Conservation (phyloP, 35 echinoderm and acorn worm species). For the Apostichopus japonicus region DNA sequence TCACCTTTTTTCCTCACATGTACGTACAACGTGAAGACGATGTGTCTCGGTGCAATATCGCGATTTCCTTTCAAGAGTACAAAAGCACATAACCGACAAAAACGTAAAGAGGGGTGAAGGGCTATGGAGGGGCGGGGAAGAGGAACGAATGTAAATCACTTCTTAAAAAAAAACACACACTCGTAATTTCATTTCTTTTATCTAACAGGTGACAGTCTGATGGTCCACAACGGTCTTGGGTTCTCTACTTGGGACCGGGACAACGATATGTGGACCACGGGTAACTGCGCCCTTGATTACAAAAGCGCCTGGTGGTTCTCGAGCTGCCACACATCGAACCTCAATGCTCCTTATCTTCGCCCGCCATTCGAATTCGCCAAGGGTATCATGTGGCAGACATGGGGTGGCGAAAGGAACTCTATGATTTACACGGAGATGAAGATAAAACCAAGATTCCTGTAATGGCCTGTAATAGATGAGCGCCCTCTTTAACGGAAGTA, state of each 20-base stretch:
- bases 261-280: conserved; percentile 74
- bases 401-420: conserved; percentile 71
- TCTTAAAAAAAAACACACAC: background rate
- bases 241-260: conserved; percentile 90
- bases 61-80: too few relatives aligned
- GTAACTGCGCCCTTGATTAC: conserved; percentile 85
- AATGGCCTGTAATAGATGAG: background rate
- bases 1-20: too few relatives aligned
- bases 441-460: conserved; percentile 53
- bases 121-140: too few relatives aligned
- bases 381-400: conserved; percentile 82
- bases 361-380: conserved; percentile 67
- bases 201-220: conserved; percentile 75
- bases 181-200: background rate
- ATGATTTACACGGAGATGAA: conserved; percentile 77
- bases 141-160: background rate
- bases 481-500: too few relatives aligned
- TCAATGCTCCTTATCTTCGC: conserved; percentile 77
- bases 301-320: conserved; percentile 87
- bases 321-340: conserved; percentile 80
- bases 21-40: too few relatives aligned
- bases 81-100: too few relatives aligned
- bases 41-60: too few relatives aligned
- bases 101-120: too few relatives aligned
- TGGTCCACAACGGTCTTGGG: conserved; percentile 67